phyloP scores from a whole-genome alignment of 2,797 vertebrate species.

The Atherinosoma microstoma region DNA sequence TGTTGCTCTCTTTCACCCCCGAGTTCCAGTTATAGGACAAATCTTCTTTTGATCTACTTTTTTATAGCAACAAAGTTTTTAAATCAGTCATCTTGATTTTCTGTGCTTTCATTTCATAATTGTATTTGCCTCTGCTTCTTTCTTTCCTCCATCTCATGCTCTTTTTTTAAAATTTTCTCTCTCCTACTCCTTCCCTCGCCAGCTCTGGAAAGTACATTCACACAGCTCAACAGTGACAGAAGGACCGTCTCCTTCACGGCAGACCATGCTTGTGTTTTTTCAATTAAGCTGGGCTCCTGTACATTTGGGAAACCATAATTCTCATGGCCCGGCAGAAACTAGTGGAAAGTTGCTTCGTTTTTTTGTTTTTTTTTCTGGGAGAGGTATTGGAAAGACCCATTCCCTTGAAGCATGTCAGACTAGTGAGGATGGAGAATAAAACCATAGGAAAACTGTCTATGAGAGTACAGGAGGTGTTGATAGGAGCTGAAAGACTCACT shows the following conservation, averaged over 20 bases:
- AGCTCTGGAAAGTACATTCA: slow-evolving; percentile 87
- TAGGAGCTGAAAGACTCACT: slow-evolving; percentile 53
- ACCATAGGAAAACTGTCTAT: slow-evolving; percentile 45
- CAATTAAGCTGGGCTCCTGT: slow-evolving; percentile 87
- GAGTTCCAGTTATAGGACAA: slow-evolving; percentile 15
- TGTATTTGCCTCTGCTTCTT: slow-evolving; percentile 59
- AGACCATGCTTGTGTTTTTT: slow-evolving; percentile 87
- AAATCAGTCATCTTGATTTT: slow-evolving; percentile 39
- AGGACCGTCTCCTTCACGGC: slow-evolving; percentile 83
- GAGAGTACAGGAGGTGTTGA: slow-evolving; percentile 61
- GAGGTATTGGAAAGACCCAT: slow-evolving; percentile 78
- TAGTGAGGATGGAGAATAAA: slow-evolving; percentile 52
- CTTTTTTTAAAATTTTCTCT: slow-evolving; percentile 68
- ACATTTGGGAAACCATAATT: slow-evolving; percentile 90
- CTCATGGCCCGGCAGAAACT: slow-evolving; percentile 86
- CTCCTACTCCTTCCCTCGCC: slow-evolving; percentile 61
- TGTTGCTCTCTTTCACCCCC: slow-evolving; percentile 16
- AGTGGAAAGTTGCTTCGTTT: slow-evolving; percentile 93
- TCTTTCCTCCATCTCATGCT: slow-evolving; percentile 65
- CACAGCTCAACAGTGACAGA: slow-evolving; percentile 82
- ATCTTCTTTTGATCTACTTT: slow-evolving; percentile 17
- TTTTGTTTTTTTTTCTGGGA: slow-evolving; percentile 73
- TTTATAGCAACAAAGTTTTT: slow-evolving; percentile 43
- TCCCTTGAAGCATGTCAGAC: slow-evolving; percentile 64
- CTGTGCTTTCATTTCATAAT: slow-evolving; percentile 57